Conservation (phyloP, 2,797 vertebrate genomes). For the Rhinichthys osculus region DNA sequence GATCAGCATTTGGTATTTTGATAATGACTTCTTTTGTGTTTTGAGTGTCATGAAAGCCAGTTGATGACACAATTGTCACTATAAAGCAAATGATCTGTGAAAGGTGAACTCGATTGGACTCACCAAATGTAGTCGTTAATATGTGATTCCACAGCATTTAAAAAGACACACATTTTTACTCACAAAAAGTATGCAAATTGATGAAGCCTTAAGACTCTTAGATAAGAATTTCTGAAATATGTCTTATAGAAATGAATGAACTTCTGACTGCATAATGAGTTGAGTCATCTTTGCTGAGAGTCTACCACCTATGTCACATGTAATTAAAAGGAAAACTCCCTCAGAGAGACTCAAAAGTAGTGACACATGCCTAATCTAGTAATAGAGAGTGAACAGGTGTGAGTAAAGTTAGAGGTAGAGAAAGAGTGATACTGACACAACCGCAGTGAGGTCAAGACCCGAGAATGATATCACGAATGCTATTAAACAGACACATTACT, state of each 20-base stretch:
- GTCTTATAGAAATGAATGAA: not conserved
- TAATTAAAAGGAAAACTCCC: not conserved
- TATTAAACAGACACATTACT: not conserved
- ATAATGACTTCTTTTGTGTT: not conserved
- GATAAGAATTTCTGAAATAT: not conserved
- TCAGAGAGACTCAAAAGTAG: not conserved
- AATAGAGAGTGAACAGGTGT: constrained; percentile 7
- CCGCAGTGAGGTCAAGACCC: not conserved
- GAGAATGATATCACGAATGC: not conserved
- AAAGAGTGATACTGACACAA: too few relatives aligned
- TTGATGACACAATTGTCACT: not conserved
- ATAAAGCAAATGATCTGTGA: constrained; percentile 11
- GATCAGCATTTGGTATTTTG: constrained; percentile 9
- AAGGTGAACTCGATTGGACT: not conserved
- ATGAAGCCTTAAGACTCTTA: not conserved
- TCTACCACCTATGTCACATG: not conserved
- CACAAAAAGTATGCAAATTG: not conserved
- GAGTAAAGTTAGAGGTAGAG: not conserved
- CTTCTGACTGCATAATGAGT: not conserved
- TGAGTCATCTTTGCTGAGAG: not conserved
- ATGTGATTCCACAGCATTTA: not conserved
- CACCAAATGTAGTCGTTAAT: not conserved
- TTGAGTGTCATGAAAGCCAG: not conserved
- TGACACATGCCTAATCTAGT: not conserved
- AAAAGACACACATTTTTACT: not conserved